These are phyloP conservation scores for Drosophila fuyamai DNA, from an alignment of 1,140 invertebrate species.

Conservation along the genomic window DNA sequence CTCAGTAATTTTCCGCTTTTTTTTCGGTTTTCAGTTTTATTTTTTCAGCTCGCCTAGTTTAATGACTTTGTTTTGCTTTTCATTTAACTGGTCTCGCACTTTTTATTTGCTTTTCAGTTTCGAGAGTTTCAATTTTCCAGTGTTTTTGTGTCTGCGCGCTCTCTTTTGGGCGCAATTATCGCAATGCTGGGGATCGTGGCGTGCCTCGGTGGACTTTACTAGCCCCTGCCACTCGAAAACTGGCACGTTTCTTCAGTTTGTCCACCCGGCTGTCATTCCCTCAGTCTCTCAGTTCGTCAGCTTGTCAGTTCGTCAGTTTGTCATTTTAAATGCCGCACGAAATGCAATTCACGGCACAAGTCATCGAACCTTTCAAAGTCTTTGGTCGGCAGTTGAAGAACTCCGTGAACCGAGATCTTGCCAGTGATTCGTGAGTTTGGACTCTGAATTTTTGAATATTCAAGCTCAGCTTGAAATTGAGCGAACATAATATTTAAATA, in stretches of 20 bases:
- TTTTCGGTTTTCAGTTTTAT: conserved; percentile 14
- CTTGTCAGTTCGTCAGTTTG: background rate
- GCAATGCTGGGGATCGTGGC: conserved; percentile 33
- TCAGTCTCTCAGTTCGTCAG: conserved; percentile 4
- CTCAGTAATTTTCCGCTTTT: conserved; percentile 69
- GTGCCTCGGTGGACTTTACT: conserved; percentile 7
- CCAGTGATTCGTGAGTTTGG: conserved; percentile 2
- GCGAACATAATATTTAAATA: too few species aligned
- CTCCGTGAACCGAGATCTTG: background rate
- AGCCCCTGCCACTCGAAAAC: conserved; percentile 1
- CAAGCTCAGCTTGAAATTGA: background rate
- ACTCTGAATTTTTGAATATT: background rate
- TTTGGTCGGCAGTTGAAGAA: background rate
- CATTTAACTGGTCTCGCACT: conserved; percentile 60
- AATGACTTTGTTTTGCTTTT: conserved; percentile 67
- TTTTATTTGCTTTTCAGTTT: conserved; percentile 7
- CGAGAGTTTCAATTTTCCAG: conserved; percentile 31
- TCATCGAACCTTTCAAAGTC: conserved; percentile 38
- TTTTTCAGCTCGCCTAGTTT: conserved; percentile 21
- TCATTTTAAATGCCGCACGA: conserved; percentile 16
- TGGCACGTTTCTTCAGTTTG: conserved; percentile 6
- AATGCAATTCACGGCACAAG: conserved; percentile 53
- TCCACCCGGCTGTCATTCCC: conserved; percentile 11
- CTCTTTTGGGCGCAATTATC: conserved; percentile 38
- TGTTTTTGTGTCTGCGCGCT: conserved; percentile 4